Conservation (phyloP, 2,113 vertebrate genomes). For the Larimichthys crocea region DNA sequence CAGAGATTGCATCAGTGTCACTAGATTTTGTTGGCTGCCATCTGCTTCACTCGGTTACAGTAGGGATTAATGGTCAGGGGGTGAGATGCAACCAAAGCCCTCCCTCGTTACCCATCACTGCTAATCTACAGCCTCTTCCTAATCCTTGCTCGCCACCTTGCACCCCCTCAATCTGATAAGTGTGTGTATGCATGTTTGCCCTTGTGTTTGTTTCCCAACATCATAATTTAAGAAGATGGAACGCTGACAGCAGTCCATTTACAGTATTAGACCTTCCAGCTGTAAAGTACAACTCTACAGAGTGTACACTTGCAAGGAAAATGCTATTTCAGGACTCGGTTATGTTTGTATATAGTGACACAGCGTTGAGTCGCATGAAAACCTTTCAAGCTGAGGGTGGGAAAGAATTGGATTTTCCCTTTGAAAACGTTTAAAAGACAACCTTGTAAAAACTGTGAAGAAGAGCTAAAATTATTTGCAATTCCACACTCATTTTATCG, state of each 20-base stretch:
- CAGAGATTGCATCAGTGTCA: slow-evolving; percentile 72
- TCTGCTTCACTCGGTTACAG: slow-evolving; percentile 78
- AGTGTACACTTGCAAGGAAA: not conserved
- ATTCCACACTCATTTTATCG: slow-evolving; percentile 8
- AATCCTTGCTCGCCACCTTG: slow-evolving; percentile 47
- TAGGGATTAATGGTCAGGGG: slow-evolving; percentile 76
- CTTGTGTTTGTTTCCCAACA: slow-evolving; percentile 4
- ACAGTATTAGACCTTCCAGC: not conserved
- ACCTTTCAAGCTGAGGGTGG: not conserved
- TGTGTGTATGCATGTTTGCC: slow-evolving; percentile 15
- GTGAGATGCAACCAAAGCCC: slow-evolving; percentile 63
- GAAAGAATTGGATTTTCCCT: not conserved
- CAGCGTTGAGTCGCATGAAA: not conserved
- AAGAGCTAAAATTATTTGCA: not conserved
- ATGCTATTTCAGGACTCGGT: not conserved
- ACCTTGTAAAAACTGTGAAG: not conserved
- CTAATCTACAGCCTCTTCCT: slow-evolving; percentile 65
- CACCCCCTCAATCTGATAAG: slow-evolving; percentile 36
- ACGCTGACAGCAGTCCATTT: not conserved
- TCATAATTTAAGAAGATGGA: slow-evolving; percentile 12
- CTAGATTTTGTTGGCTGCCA: slow-evolving; percentile 73
- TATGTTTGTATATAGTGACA: not conserved
- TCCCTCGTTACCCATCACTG: slow-evolving; percentile 55
- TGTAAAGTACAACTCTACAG: not conserved
- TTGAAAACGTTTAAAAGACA: not conserved